These are phyloP conservation scores for Coracias cyanogaster DNA, from an alignment of 2,797 vertebrate species.

Conservation along the genomic window DNA sequence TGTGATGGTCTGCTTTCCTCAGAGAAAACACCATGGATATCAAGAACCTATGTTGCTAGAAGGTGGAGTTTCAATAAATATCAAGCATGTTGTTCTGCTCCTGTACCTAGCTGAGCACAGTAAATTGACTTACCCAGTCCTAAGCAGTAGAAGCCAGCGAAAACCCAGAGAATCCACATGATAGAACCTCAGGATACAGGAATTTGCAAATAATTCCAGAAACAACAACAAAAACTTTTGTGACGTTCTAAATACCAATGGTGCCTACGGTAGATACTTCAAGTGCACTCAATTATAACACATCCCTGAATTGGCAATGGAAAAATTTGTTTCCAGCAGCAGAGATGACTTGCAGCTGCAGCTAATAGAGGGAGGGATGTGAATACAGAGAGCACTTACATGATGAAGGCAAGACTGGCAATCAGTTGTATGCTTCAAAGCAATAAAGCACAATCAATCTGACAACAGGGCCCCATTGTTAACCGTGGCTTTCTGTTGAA, in stretches of 20 bases:
- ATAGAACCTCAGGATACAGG: not conserved
- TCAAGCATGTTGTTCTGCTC: not conserved
- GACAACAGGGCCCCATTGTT: constrained; percentile 24
- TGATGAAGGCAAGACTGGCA: constrained; percentile 13
- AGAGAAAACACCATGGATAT: accelerated
- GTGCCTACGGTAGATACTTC: not conserved
- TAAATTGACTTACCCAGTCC: not conserved
- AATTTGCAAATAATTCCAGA: not conserved
- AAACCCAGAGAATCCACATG: not conserved
- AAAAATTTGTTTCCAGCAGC: constrained; percentile 38
- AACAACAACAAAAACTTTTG: not conserved
- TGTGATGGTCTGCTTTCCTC: not conserved
- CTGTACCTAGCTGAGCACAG: not conserved
- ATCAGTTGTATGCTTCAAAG: constrained; percentile 54
- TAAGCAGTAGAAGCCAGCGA: not conserved
- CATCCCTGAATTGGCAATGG: constrained; percentile 3
- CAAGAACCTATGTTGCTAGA: not conserved
- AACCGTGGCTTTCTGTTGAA: not conserved
- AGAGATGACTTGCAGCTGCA: constrained; percentile 64
- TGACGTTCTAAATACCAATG: not conserved
- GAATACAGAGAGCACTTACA: constrained; percentile 26
- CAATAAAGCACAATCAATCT: constrained; percentile 48
- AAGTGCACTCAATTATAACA: constrained; percentile 29
- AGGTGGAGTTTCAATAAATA: not conserved
- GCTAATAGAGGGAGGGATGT: not conserved